Percentiles rank a stretch among this genome's conserved stretches.
Evolutionary conservation across 2,888 invertebrate species (phyloP).

Genomic region (Phlogophora meticulosa): DNA sequence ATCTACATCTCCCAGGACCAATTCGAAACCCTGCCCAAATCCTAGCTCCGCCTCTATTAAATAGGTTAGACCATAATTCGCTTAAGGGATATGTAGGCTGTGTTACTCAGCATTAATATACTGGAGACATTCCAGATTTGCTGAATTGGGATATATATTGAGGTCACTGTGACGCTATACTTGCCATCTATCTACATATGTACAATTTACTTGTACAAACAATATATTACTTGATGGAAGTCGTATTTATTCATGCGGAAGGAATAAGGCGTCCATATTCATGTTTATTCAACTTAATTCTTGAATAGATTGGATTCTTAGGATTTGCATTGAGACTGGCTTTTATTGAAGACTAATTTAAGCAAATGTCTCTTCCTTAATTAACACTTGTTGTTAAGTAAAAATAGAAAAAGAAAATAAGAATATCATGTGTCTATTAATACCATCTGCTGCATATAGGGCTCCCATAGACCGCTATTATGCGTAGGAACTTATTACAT

Average conservation of each 20-base stretch:
- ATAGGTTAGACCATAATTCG: constrained; percentile 48
- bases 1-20: background rate
- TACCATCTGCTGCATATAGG: background rate
- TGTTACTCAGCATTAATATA: constrained; percentile 57
- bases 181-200: constrained; percentile 18
- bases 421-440: background rate
- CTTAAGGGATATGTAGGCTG: constrained; percentile 21
- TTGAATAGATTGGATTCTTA: constrained; percentile 20
- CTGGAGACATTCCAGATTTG: constrained; percentile 64
- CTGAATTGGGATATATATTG: constrained; percentile 55
- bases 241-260: constrained; percentile 25
- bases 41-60: constrained; percentile 16
- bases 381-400: no score
- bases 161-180: constrained; percentile 51
- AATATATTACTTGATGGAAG: constrained; percentile 19
- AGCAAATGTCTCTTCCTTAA: background rate
- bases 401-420: constrained; percentile 1
- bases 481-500: background rate
- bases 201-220: constrained; percentile 21
- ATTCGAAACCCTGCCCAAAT: constrained; percentile 6
- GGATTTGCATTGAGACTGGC: constrained; percentile 17
- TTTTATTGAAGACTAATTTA: background rate
- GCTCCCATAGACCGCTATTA: background rate
- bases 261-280: constrained; percentile 21
- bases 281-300: constrained; percentile 19